Evolutionary conservation across 2,113 vertebrate species (phyloP), one percentile per base, ranked within the genome.

Genomic region (Hassar affinis): DNA sequence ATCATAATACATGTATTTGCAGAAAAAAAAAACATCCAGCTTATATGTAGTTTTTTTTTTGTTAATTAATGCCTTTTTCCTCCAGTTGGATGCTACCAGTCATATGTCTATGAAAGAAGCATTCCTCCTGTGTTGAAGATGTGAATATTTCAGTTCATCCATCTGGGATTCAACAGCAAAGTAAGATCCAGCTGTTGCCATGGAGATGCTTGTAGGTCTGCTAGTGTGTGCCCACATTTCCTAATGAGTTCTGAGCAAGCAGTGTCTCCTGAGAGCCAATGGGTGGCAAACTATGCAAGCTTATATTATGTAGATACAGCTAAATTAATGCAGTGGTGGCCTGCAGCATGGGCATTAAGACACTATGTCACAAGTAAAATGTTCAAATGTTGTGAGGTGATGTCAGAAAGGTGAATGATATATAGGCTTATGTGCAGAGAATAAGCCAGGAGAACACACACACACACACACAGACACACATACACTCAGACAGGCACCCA

Each of bases 131-230:
- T 30, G 27, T 18, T 79, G 66, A 56, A 74, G 72, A n/a, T 87
- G 80, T 84, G 61, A 80, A 78, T 61, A 78, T 76, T 81, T 82
- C 66, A 80, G 69, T 57, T 78, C 77, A 85, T 79, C 84, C 84
- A 77, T 85, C 84, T 47, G 35, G 77, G 79, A 85, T 83, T 76
- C 84, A 62, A 72, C 83, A 82, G 64, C 68, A 75, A 72, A 82
- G 84, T 78, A 7, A 74, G 66, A 82, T 56, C 86, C 74, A 79
- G 74, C 86, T 82, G 84, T 87, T 87, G 77, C 69, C 77, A 87
- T 87, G 84, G 84, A 80, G 84, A 87, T 81, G 45, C 69, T 68
- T 78, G 79, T n/a, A 66, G 64, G 68, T 87, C 57, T 72, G 83
- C 59, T 79, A 79, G 68, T 79, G 80, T 61, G 49, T 82, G 80